Conservation (phyloP, 2,113 vertebrate genomes). For the Clarias macrocephalus region DNA sequence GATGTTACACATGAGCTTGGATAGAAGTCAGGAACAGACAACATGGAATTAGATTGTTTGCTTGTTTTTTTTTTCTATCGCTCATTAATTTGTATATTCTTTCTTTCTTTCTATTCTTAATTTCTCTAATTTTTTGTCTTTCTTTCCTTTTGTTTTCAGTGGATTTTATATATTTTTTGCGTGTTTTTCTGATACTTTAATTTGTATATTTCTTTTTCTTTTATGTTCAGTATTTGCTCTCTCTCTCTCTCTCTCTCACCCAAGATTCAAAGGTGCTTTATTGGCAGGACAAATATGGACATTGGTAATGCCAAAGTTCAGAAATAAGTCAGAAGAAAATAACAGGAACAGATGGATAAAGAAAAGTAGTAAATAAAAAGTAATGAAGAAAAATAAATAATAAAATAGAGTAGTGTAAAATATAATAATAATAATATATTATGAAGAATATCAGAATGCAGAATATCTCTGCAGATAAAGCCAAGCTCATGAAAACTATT, state of each 20-base stretch:
- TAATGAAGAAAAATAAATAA: too few species aligned
- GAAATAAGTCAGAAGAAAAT: too few species aligned
- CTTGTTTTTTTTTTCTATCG: constrained; percentile 43
- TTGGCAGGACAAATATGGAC: too few species aligned
- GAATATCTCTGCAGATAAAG: too few species aligned
- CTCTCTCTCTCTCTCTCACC: neutral
- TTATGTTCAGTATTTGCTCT: too few species aligned
- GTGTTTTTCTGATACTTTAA: neutral
- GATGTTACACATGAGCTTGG: neutral
- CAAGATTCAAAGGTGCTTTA: neutral
- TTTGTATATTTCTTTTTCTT: neutral
- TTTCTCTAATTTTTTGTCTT: neutral
- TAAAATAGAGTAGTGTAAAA: too few species aligned
- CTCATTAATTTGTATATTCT: neutral
- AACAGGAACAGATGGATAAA: too few species aligned
- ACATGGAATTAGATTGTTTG: neutral
- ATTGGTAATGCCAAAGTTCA: too few species aligned
- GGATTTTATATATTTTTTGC: neutral
- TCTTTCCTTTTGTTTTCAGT: neutral
- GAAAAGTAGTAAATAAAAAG: too few species aligned
- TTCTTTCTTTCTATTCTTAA: neutral
- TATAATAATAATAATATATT: too few species aligned
- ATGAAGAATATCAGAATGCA: too few species aligned
- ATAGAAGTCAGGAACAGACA: neutral
- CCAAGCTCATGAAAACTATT: too few species aligned